Percentiles rank a stretch among this genome's conserved stretches.
Conservation (phyloP, 2,888 invertebrate genomes). For the Diarsia brunnea region DNA sequence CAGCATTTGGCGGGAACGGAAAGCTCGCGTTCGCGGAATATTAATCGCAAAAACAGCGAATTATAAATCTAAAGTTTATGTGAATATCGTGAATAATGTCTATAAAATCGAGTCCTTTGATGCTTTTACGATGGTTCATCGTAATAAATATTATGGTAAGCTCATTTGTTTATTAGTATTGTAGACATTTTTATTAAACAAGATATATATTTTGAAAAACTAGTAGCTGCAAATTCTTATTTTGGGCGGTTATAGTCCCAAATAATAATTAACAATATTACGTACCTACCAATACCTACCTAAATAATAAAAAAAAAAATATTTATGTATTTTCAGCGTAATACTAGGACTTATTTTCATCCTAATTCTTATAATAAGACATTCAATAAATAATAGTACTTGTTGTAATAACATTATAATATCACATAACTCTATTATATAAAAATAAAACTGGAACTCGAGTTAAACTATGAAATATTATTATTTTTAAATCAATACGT, state of each 20-base stretch:
- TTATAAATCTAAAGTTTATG: slow-evolving; percentile 76
- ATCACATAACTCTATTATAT: not conserved
- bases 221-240: not conserved
- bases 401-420: not conserved
- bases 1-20: slow-evolving; percentile 83
- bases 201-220: not conserved
- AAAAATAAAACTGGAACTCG: not conserved
- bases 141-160: slow-evolving; percentile 84
- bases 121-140: slow-evolving; percentile 81
- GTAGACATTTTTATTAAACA: not conserved
- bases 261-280: not conserved
- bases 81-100: slow-evolving; percentile 82
- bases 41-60: slow-evolving; percentile 60
- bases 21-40: slow-evolving; percentile 74
- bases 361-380: not conserved
- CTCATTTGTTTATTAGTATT: slow-evolving; percentile 60
- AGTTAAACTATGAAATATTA: not conserved
- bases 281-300: not conserved
- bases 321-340: not conserved
- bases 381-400: not conserved
- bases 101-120: slow-evolving; percentile 72
- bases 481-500: not conserved
- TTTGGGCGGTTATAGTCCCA: not conserved
- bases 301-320: no score
- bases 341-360: not conserved